Conservation (phyloP, 2,888 invertebrate genomes). For the Selenia dentaria region DNA sequence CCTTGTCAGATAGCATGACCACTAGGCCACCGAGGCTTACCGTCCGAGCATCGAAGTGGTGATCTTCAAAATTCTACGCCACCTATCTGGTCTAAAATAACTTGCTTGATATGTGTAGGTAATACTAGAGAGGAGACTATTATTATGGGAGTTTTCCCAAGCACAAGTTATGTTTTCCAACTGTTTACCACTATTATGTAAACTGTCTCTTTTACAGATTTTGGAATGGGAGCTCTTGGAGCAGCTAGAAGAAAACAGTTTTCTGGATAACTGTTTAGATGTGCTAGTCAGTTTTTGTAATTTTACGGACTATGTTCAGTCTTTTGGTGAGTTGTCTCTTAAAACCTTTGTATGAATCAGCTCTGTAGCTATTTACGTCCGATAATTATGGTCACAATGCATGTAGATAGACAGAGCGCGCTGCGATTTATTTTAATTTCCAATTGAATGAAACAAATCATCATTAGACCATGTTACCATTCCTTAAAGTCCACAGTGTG, state of each 20-base stretch:
- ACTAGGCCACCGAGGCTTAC: no score
- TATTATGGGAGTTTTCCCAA: no score
- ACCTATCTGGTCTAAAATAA: no score
- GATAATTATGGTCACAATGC: slow-evolving; percentile 7
- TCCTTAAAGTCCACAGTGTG: slow-evolving; percentile 3
- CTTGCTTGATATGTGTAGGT: no score
- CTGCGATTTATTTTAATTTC: slow-evolving; percentile 12
- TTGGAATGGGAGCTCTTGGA: slow-evolving; percentile 60
- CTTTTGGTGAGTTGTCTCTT: slow-evolving; percentile 54
- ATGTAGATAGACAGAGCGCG: background rate
- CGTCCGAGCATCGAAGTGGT: no score
- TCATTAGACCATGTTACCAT: slow-evolving; percentile 1
- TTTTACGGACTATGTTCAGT: slow-evolving; percentile 51
- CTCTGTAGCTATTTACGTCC: slow-evolving; percentile 1
- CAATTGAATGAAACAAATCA: slow-evolving; percentile 10
- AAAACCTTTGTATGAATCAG: background rate
- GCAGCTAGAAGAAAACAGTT: slow-evolving; percentile 56
- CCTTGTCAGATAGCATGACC: no score
- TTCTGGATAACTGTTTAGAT: slow-evolving; percentile 63
- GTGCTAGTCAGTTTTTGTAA: slow-evolving; percentile 68
- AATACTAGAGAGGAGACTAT: no score
- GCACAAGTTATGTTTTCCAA: no score
- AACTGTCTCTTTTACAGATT: slow-evolving; percentile 48
- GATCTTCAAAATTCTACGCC: no score
- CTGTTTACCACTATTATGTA: no score